These are phyloP conservation scores for Hyles euphorbiae DNA, from an alignment of 1,140 invertebrate species.

Conservation along the genomic window DNA sequence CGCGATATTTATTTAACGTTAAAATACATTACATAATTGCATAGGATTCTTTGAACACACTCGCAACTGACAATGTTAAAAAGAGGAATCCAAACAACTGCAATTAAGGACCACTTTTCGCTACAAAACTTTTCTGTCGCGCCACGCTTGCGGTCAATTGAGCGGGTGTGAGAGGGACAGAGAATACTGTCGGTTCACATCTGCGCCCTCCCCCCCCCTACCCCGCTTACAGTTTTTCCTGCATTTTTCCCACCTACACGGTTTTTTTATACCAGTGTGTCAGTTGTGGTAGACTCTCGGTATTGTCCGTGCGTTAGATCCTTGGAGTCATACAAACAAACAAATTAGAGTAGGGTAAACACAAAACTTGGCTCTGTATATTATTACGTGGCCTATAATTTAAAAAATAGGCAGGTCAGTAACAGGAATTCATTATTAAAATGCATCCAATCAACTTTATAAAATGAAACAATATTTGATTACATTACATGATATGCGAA, in stretches of 20 bases:
- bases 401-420: too few species aligned
- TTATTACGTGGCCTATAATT: too few species aligned
- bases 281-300: constrained; percentile 8
- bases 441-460: too few species aligned
- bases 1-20: too few species aligned
- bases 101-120: constrained; percentile 32
- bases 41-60: constrained; percentile 17
- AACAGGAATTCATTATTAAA: too few species aligned
- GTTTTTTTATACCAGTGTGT: constrained; percentile 23
- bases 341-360: too few species aligned
- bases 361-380: too few species aligned
- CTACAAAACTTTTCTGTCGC: constrained; percentile 16
- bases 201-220: constrained; percentile 24
- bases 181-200: constrained; percentile 20
- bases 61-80: constrained; percentile 14
- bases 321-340: neutral
- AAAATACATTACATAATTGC: constrained; percentile 5
- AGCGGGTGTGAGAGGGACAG: constrained; percentile 6
- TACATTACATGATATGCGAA: too few species aligned
- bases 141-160: constrained; percentile 3
- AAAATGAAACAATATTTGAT: too few species aligned
- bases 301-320: constrained; percentile 8
- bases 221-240: constrained; percentile 36
- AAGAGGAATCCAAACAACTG: constrained; percentile 25
- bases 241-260: constrained; percentile 31